Evolutionary conservation across 64 coral and sea anemone species (phyloP), one percentile per base, ranked within the genome.

Genomic region (Astreopora myriophthalma): DNA sequence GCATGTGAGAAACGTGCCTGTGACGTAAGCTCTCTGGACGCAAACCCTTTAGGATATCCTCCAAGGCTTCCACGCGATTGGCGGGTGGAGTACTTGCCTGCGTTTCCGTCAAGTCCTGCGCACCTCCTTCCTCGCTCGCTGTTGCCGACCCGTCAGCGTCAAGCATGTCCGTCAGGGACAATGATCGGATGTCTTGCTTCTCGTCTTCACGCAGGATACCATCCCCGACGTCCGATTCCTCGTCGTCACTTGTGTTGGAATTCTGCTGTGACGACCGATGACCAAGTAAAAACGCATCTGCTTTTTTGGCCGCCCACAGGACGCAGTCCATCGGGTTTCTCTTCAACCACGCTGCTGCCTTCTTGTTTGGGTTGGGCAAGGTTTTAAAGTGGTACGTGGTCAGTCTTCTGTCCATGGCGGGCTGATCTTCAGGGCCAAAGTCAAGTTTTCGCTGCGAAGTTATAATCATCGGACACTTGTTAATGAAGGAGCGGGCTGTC

Each of bases 291-390:
- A 10, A 44, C 1, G 5, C 40, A 3, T 57, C 30, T 14, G 51
- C 78, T 61, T 58, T n/a, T 82, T 27, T 23, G 16, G 87, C 62
- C 29, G 37, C 87, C 87, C 82, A 91, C 34, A 82, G 61, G 8
- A 82, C 61, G 63, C 60, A 91, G 32, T 91, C 88, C 76, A 82
- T 91, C 27, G 88, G 37, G 31, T 82, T 75, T n/a, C 35, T 91
- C 38, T 19, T 75, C 26, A 90, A 30, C 76, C 88, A 82, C 68
- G 49, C n/a, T n/a, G n/a, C n/a, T n/a, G n/a, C 88, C 28, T 52
- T 75, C 38, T 82, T 80, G 23, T 77, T 79, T 24, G 88, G 60
- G 66, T 80, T 48, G 48, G 75, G 88, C 14, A 81, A 36, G 37
- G 32, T 71, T 40, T 37, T 17, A 51, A 90, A 81, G 51, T 49